Evolutionary conservation across 2,113 vertebrate species (phyloP).

Genomic region (Emberiza fucata): DNA sequence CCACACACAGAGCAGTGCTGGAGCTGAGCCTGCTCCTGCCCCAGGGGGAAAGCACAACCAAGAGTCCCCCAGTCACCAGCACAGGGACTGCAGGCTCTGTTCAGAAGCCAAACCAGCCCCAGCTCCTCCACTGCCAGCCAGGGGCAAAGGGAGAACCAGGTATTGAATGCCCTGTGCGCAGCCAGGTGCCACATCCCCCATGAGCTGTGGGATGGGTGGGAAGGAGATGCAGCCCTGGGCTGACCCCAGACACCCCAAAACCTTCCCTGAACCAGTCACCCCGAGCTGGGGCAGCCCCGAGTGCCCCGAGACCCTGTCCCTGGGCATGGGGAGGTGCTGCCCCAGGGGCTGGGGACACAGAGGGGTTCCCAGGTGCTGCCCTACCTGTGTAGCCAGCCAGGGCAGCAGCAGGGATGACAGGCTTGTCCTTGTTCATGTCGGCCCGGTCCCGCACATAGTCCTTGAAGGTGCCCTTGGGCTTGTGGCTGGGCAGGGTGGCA

Average conservation of each 20-base stretch:
- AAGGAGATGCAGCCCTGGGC: background rate
- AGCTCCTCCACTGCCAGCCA: background rate
- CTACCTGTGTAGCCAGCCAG: conserved; percentile 98
- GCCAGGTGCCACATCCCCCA: background rate
- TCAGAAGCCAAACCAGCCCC: background rate
- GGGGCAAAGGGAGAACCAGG: no score
- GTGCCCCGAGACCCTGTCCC: background rate
- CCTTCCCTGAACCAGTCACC: background rate
- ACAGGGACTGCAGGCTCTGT: background rate
- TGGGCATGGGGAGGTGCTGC: rapidly evolving
- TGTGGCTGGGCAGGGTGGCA: conserved; percentile 86
- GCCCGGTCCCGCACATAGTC: conserved; percentile 98
- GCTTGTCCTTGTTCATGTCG: conserved; percentile 98
- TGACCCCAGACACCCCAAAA: background rate
- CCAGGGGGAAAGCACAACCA: background rate
- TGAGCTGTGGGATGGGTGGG: rapidly evolving
- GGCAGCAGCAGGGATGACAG: conserved; percentile 95
- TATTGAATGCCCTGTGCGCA: background rate
- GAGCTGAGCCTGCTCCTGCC: background rate
- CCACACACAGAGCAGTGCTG: background rate
- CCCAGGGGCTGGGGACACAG: background rate
- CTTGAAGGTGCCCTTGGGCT: conserved; percentile 99
- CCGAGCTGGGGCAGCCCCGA: background rate
- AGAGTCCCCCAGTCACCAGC: background rate
- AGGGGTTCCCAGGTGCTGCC: background rate